Conservation (phyloP, 1,140 invertebrate genomes). For the Phymastichus coffea region DNA sequence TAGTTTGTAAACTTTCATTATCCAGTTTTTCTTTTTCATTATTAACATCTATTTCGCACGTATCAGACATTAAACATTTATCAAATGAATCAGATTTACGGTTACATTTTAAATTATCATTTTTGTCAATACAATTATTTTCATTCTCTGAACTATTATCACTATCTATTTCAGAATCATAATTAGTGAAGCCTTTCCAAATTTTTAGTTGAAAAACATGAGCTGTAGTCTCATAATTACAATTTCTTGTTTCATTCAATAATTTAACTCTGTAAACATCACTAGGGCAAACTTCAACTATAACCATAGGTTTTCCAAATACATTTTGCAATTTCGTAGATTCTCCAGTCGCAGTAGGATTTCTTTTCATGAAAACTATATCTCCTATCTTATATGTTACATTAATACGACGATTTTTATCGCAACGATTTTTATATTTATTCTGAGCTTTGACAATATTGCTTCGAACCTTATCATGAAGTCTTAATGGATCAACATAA, state of each 20-base stretch:
- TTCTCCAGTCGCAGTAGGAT: constrained; percentile 17
- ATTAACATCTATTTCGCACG: too few species aligned
- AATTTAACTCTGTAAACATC: constrained; percentile 18
- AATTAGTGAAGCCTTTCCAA: too few species aligned
- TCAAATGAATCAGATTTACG: too few species aligned
- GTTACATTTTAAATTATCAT: too few species aligned
- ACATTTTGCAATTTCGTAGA: constrained; percentile 26
- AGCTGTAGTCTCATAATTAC: constrained; percentile 8
- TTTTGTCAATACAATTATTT: too few species aligned
- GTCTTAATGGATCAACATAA: constrained; percentile 2
- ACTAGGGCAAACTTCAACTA: background rate
- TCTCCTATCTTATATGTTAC: constrained; percentile 27
- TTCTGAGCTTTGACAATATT: constrained; percentile 6
- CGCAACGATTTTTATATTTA: constrained; percentile 25
- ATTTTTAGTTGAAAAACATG: constrained; percentile 22
- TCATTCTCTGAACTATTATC: too few species aligned
- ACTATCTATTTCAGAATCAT: too few species aligned
- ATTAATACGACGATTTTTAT: constrained; percentile 15
- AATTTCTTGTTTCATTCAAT: too few species aligned
- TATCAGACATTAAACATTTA: too few species aligned
- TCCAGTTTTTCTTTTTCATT: too few species aligned
- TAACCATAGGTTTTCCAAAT: constrained; percentile 8
- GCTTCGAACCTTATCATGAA: constrained; percentile 1
- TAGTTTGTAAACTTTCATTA: too few species aligned
- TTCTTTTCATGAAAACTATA: constrained; percentile 27